phyloP scores from a whole-genome alignment of 2,113 vertebrate species.

The Cochlearius cochlearius region DNA sequence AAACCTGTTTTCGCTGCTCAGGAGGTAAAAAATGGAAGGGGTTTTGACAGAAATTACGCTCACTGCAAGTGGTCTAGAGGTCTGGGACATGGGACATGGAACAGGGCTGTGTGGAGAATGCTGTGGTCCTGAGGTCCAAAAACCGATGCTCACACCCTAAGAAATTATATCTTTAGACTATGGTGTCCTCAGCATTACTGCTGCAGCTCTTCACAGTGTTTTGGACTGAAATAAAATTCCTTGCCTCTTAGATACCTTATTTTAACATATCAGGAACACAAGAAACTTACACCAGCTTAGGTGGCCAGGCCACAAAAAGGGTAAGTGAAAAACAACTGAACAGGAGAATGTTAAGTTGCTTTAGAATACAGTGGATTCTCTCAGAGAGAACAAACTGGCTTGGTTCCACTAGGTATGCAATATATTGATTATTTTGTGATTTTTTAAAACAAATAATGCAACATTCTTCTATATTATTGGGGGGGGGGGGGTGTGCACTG shows the following conservation, averaged over 20 bases:
- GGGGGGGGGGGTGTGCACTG: neutral
- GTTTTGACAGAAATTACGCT: neutral
- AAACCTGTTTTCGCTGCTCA: neutral
- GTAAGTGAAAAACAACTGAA: neutral
- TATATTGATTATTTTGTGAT: neutral
- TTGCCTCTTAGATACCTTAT: neutral
- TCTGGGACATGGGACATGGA: neutral
- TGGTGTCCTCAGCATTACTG: neutral
- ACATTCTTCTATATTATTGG: neutral
- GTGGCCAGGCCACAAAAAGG: neutral
- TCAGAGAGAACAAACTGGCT: neutral
- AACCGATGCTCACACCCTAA: neutral
- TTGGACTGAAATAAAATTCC: neutral
- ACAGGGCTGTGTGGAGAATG: neutral
- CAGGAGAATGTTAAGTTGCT: neutral
- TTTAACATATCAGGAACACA: neutral
- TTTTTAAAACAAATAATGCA: neutral
- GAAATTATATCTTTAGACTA: neutral
- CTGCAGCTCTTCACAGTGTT: neutral
- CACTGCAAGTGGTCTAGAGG: neutral
- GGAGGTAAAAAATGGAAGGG: fast-evolving
- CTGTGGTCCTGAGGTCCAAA: neutral
- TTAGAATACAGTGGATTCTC: neutral
- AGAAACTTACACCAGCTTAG: neutral
- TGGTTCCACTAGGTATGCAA: neutral